Evolutionary conservation across 2,888 invertebrate species (phyloP), one percentile per base, ranked within the genome.

Genomic region (Orthonychiurus folsomi): DNA sequence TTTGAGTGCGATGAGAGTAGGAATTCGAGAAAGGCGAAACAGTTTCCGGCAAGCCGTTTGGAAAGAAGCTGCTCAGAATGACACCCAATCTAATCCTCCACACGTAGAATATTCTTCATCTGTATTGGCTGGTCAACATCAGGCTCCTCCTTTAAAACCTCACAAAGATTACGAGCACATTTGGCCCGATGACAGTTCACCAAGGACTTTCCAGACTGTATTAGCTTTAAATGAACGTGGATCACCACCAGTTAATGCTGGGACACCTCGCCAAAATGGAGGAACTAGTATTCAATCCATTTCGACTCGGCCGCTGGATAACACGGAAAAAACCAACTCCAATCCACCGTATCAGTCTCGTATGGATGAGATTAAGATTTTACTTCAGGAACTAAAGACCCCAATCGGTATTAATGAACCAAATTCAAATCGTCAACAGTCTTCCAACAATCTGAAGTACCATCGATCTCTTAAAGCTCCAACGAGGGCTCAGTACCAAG

Each of bases 41-140:
- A 76, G 76, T 69, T 76, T 76, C 63, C 67, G 75, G 1, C 74
- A 75, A 66, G 75, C 76, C 3, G 74, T 76, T 25, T 72, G 73
- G 65, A 75, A 74, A 64, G 71, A 72, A 56, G 69, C 66, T n/a
- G 2, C 26, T 25, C 20, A n/a, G 24, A 24, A 24, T 3, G n/a
- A 15, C 1, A n/a, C 26, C 27, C 56, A 5, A 26, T 28, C 25
- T 9, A 9, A 5, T 9, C 9, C 5, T 20, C 24, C 3, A 9
- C 52, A 9, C 20, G 12, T 12, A 21, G 5, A 9, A 52, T 3
- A 12, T 23, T 21, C 3, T 52, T 52, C 52, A 12, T 52, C 52
- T 23, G 24, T 9, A 21, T 5, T 20, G 3, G 28, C 57, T 28
- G 15, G 15, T 15, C 3, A 3, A 15, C 12, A n/a, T 24, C 15